phyloP scores from a whole-genome alignment of 2,888 invertebrate genomes.

The Hydrotaea diabolus region DNA sequence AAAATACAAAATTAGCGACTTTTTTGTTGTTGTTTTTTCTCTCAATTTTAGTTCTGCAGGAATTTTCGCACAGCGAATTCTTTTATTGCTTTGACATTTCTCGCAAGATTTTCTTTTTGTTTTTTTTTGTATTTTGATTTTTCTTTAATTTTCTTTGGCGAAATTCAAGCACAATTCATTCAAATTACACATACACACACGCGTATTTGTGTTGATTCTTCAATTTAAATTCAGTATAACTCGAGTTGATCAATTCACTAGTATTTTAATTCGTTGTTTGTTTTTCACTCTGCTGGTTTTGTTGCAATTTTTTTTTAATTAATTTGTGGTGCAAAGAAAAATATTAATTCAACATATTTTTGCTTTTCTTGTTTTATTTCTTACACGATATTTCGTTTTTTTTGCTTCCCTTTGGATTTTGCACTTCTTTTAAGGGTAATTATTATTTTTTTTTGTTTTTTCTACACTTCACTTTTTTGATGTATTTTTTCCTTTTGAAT shows the following conservation, averaged over 20 bases:
- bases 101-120: conserved; percentile 18
- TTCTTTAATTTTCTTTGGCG: conserved; percentile 12
- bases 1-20: not conserved
- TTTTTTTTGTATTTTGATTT: conserved; percentile 29
- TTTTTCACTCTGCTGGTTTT: conserved; percentile 46
- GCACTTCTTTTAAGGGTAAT: not conserved
- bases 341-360: conserved; percentile 28
- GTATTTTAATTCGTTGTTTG: not conserved
- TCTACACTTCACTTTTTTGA: conserved; percentile 41
- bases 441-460: conserved; percentile 35
- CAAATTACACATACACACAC: not conserved
- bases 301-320: not conserved
- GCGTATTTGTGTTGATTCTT: too few relatives aligned
- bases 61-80: conserved; percentile 47
- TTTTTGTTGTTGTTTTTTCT: not conserved
- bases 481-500: conserved; percentile 36
- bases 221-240: too few relatives aligned
- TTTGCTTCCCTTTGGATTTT: too few relatives aligned
- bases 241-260: not conserved
- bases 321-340: conserved; percentile 70
- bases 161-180: conserved; percentile 21
- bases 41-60: not conserved
- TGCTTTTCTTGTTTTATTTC: conserved; percentile 1
- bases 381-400: too few relatives aligned
- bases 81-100: conserved; percentile 31